phyloP scores from a whole-genome alignment of 2,113 vertebrate genomes.

The Stigmatopora nigra region DNA sequence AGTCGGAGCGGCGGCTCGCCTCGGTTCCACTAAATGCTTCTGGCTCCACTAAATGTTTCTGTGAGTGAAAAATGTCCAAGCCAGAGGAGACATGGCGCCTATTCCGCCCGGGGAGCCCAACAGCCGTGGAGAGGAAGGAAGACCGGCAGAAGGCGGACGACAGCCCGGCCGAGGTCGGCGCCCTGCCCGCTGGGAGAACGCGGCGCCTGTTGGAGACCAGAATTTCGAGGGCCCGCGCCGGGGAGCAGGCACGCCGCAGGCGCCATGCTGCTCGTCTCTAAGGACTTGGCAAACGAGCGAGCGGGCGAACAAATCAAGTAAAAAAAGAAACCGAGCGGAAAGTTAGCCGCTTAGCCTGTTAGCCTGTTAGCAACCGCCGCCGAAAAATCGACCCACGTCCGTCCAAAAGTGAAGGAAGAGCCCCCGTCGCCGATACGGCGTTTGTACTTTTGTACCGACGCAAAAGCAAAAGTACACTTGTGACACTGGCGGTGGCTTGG shows the following conservation, averaged over 20 bases:
- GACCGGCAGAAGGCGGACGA: not conserved
- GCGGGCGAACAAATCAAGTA: too few species aligned
- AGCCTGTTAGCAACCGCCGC: not conserved
- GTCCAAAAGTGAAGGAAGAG: not conserved
- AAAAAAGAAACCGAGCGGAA: not conserved
- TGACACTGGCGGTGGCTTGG: not conserved
- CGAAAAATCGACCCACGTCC: not conserved
- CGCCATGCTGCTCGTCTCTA: not conserved
- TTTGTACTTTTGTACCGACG: not conserved
- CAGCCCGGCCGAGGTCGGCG: not conserved
- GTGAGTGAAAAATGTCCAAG: not conserved
- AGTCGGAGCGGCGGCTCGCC: not conserved
- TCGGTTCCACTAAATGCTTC: not conserved
- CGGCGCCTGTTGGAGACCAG: not conserved
- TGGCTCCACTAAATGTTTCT: not conserved
- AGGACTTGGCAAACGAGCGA: not conserved
- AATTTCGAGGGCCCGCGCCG: not conserved
- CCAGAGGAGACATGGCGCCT: not conserved
- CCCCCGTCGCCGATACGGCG: not conserved
- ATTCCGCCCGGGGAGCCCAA: not conserved
- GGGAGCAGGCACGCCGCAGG: not conserved
- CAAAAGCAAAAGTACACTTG: not conserved
- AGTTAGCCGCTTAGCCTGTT: not conserved
- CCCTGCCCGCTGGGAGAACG: not conserved
- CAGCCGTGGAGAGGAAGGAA: not conserved